Conservation (phyloP, 2,888 invertebrate genomes). For the Cloeon dipterum region DNA sequence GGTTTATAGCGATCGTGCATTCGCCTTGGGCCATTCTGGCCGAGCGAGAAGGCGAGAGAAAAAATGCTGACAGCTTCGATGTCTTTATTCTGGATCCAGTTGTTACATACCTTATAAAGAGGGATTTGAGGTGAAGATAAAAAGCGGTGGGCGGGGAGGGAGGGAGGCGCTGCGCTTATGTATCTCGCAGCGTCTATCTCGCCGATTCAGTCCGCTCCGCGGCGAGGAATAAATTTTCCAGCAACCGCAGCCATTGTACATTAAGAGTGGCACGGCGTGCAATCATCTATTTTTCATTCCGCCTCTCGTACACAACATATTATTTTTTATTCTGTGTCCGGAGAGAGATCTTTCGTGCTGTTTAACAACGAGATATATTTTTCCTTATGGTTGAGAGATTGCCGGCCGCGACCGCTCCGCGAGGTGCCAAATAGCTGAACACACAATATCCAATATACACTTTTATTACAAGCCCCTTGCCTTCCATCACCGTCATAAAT, state of each 20-base stretch:
- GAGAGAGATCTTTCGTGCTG: background rate
- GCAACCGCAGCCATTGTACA: background rate
- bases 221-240: slow-evolving; percentile 1
- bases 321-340: background rate
- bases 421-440: too few species aligned
- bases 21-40: too few species aligned
- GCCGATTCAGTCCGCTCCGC: too few species aligned
- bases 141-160: background rate
- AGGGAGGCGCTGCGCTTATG: background rate
- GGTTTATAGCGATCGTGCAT: too few species aligned
- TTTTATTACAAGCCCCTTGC: too few species aligned
- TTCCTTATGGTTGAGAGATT: too few species aligned
- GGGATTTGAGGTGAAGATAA: too few species aligned
- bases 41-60: slow-evolving; percentile 1
- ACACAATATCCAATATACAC: too few species aligned
- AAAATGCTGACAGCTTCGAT: slow-evolving; percentile 1
- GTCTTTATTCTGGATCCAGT: slow-evolving; percentile 1
- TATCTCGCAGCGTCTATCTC: background rate
- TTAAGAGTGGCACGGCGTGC: background rate
- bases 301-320: too few species aligned
- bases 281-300: slow-evolving; percentile 1
- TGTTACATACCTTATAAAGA: too few species aligned
- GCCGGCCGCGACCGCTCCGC: too few species aligned
- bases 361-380: background rate
- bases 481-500: too few species aligned